These are phyloP conservation scores for Monopis laevigella DNA, from an alignment of 2,888 invertebrate species.

Conservation along the genomic window DNA sequence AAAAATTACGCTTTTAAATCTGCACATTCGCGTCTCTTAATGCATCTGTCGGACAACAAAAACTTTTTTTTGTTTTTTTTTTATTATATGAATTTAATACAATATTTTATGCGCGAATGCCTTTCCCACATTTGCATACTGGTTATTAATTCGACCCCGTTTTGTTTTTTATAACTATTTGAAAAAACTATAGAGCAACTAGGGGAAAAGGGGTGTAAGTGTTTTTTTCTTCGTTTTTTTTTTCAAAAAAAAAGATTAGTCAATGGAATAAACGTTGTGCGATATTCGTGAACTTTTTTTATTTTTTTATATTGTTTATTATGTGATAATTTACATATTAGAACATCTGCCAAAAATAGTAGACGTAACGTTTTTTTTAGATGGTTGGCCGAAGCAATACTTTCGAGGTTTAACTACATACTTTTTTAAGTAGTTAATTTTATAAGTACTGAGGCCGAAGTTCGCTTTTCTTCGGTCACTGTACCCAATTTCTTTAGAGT, in stretches of 20 bases:
- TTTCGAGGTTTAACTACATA: too few species aligned
- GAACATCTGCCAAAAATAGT: conserved; percentile 2
- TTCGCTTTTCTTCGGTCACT: too few species aligned
- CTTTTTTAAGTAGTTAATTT: too few species aligned
- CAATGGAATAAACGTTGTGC: neutral
- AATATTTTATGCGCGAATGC: conserved; percentile 4
- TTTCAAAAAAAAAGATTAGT: neutral
- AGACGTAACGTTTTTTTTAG: too few species aligned
- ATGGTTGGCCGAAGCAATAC: too few species aligned
- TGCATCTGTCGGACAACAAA: too few species aligned
- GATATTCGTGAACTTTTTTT: conserved; percentile 3
- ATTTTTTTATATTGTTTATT: neutral
- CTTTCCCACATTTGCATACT: conserved; percentile 5
- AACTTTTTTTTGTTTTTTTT: neutral
- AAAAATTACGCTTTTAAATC: too few species aligned
- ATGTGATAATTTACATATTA: conserved; percentile 1
- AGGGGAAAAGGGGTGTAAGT: too few species aligned
- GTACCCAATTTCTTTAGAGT: too few species aligned
- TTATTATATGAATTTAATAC: neutral
- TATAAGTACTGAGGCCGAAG: too few species aligned
- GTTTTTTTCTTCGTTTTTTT: conserved; percentile 3
- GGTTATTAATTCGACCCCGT: conserved; percentile 1
- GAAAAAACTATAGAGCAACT: conserved; percentile 4
- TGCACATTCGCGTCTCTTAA: too few species aligned
- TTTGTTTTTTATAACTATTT: conserved; percentile 3